A percentile compares a stretch with the other conserved stretches of the same genome.
Evolutionary conservation across 2,113 vertebrate genomes (phyloP).

Genomic region (Tichodroma muraria): DNA sequence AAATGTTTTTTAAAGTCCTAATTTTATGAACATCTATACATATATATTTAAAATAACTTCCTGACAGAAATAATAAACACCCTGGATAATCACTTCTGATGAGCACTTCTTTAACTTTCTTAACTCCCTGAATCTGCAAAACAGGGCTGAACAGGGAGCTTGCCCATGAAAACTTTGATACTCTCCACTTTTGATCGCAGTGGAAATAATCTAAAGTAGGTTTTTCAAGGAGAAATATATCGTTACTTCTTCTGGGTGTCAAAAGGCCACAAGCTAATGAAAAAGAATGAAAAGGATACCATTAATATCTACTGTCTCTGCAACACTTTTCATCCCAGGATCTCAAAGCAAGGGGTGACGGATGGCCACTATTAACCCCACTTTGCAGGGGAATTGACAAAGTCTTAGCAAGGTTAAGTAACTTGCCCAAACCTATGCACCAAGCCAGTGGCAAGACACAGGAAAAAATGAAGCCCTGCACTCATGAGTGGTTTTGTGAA

Average conservation of each 20-base stretch:
- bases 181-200: constrained; percentile 7
- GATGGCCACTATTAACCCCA: constrained; percentile 40
- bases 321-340: constrained; percentile 6
- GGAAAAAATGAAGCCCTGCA: background rate
- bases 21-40: background rate
- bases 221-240: constrained; percentile 35
- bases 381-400: constrained; percentile 18
- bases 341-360: background rate
- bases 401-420: constrained; percentile 24
- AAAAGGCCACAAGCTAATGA: constrained; percentile 46
- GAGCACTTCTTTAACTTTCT: background rate
- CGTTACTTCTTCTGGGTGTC: constrained; percentile 8
- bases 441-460: background rate
- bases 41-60: background rate
- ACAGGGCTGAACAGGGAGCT: background rate
- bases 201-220: constrained; percentile 17
- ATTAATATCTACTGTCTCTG: constrained; percentile 9
- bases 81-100: background rate
- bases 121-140: background rate
- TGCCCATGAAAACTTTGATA: background rate
- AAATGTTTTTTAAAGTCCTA: background rate
- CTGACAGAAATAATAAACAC: background rate
- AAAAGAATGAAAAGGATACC: constrained; percentile 10
- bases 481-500: background rate
- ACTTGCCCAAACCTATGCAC: background rate